Evolutionary conservation across 2,113 vertebrate genomes (phyloP), one percentile per base, ranked within the genome.

Genomic region (Phrynosoma platyrhinos): DNA sequence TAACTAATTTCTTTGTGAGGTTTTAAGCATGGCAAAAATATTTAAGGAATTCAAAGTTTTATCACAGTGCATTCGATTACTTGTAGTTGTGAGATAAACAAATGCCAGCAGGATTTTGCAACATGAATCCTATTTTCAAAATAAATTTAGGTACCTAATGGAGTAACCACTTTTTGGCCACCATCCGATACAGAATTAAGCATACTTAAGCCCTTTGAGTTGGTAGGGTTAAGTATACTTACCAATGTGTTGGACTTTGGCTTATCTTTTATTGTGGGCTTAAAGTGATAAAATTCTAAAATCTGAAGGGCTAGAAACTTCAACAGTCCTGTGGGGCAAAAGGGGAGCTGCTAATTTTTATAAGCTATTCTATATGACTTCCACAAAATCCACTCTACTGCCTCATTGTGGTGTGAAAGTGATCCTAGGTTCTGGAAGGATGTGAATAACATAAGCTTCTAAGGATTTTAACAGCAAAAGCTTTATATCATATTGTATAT

Each of bases 21-120:
- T 55, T 88, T 83, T 77, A 78, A 83, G 64, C 79, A 74, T 42
- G 36, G 55, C 79, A 75, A 87, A 79, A 83, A 77, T 83, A 40
- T 83, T 88, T 77, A 83, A 80, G 79, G 72, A 83, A 83, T 77
- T 88, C 25, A 72, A 64, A 55, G 42, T 88, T 83, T 88, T 77
- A 77, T 62, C 87, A 68, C 18, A n/a, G 72, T 83, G 74, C 21
- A 77, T 88, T 88, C 58, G 79, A 72, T 82, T 87, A 66, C 69
- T 76, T 42, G 36, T 74, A 74, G 78, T 52, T 82, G 32, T 30
- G 72, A 75, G 36, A 72, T 72, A 72, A 82, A 82, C 6, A 85
- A 76, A 79, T 23, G 36, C 62, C 62, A 79, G 76, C 75, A 78
- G 68, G 42, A 53, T 12, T 64, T 77, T 88, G 81, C 42, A 78